Percentiles rank a stretch among this genome's conserved stretches.
phyloP scores from a whole-genome alignment of 2,113 vertebrate genomes.

The Myrmecobius fasciatus region DNA sequence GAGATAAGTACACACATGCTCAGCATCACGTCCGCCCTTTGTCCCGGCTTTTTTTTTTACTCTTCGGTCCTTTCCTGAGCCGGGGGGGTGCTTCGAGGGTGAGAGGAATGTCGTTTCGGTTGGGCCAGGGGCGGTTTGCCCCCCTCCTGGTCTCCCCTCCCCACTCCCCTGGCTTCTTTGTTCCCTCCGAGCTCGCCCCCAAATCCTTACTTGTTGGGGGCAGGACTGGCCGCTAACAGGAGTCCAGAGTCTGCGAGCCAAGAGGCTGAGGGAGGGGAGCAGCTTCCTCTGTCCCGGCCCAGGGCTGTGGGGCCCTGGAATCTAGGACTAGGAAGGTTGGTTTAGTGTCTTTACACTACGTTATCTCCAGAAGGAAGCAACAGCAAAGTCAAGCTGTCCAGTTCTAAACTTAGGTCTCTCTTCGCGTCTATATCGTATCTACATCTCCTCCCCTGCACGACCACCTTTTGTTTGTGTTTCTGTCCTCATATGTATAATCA shows the following conservation, averaged over 20 bases:
- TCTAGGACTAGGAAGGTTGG: background rate
- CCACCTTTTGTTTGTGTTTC: background rate
- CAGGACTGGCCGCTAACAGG: background rate
- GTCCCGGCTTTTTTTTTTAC: conserved; percentile 74
- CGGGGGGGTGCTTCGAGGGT: conserved; percentile 70
- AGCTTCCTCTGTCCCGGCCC: background rate
- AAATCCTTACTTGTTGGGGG: background rate
- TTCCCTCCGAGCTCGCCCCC: background rate
- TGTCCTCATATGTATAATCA: too few species aligned
- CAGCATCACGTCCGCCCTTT: conserved; percentile 82
- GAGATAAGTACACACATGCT: conserved; percentile 78
- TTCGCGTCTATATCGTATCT: too few species aligned
- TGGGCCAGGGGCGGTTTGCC: background rate
- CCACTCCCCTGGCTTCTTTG: background rate
- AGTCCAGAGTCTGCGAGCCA: background rate
- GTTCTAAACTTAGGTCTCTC: too few species aligned
- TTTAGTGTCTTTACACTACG: background rate
- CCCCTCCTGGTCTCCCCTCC: background rate
- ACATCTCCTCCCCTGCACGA: too few species aligned
- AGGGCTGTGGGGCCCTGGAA: background rate
- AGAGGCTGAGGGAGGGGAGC: background rate
- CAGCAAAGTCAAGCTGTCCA: background rate
- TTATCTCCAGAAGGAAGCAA: background rate
- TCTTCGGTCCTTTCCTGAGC: conserved; percentile 81
- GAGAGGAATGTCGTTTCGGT: conserved; percentile 72